phyloP scores from a whole-genome alignment of 2,797 vertebrate species.

The Sebastes matsubarae region DNA sequence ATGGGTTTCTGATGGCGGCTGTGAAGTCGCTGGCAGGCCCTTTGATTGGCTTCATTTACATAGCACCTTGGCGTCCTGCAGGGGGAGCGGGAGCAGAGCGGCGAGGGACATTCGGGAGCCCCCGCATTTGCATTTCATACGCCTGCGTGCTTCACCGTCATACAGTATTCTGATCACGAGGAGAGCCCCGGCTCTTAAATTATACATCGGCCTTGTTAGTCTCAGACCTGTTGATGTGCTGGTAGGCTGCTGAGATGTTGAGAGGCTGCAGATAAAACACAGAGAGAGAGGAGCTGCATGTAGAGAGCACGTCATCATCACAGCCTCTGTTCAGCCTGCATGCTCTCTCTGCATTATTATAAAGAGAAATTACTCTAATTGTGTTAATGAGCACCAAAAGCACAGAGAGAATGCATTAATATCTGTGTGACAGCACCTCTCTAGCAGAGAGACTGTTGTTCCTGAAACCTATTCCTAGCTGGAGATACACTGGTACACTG shows the following conservation, averaged over 20 bases:
- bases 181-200: conserved; percentile 7
- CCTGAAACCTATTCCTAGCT: too few species aligned
- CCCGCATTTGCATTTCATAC: conserved; percentile 36
- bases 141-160: conserved; percentile 1
- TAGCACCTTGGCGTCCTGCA: conserved; percentile 26
- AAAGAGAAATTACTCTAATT: not conserved
- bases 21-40: conserved; percentile 1
- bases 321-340: not conserved
- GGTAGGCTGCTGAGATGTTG: not conserved
- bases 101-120: not conserved
- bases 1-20: conserved; percentile 13
- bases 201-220: conserved; percentile 28
- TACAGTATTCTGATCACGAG: conserved; percentile 11
- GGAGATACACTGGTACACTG: too few species aligned
- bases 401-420: not conserved
- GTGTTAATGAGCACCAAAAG: not conserved
- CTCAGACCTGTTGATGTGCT: conserved; percentile 32
- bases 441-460: too few species aligned
- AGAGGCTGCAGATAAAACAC: not conserved
- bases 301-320: not conserved
- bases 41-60: conserved; percentile 61
- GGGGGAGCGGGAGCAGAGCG: not conserved
- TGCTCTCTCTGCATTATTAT: not conserved
- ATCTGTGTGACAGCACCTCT: too few species aligned
- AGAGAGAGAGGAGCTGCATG: not conserved